Base-by-base conservation (phyloP, 2,888 invertebrate genomes). In the Eupithecia vulgata region DNA sequence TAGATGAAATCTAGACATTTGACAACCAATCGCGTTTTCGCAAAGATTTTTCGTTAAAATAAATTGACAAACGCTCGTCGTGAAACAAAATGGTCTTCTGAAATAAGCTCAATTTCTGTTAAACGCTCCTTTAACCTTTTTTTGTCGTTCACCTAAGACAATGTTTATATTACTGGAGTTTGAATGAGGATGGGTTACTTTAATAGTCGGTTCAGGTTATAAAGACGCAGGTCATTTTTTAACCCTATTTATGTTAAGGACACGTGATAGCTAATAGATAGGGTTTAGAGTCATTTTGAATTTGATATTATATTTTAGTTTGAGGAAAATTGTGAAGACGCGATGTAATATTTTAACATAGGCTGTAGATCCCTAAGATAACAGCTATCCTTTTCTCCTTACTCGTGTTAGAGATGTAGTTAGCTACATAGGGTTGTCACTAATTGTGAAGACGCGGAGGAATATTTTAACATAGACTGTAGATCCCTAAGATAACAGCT, bases 111-210 rank as follows among this genome's bases (percentile, higher is more conserved):
- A 48, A 61, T 35, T 1, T 57, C 71, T 72, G 57, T 68, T 64
- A 67, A 69, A 74, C 71, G 35, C 5, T 35, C 75, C 73, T 73
- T 74, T 75, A 62, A 52, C 13, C 25, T 89, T 91, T 91, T 90
- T 91, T 90, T 90, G 91, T 90, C 90, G 89, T 83, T 67, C 72
- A 80, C 81, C 79, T 79, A 78, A 35, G 80, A 81, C 81, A 81
- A 71, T 86, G 86, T 87, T 87, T 87, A 84, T 70, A 64, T 79
- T 81, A 77, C 86, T 84, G 79, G 79, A 71, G 75, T 73, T 75
- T 74, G 72, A 35, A 70, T 69, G 73, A 67, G 75, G 76, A 76
- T 68, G 77, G 77, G 77, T 76, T 76, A 73, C 59, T 67, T 79
- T 80, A 78, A 80, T 81, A 78, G 80, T 67, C 74, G 79, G 76